phyloP scores from a whole-genome alignment of 2,888 invertebrate species.

The Hirudinaria manillensis region DNA sequence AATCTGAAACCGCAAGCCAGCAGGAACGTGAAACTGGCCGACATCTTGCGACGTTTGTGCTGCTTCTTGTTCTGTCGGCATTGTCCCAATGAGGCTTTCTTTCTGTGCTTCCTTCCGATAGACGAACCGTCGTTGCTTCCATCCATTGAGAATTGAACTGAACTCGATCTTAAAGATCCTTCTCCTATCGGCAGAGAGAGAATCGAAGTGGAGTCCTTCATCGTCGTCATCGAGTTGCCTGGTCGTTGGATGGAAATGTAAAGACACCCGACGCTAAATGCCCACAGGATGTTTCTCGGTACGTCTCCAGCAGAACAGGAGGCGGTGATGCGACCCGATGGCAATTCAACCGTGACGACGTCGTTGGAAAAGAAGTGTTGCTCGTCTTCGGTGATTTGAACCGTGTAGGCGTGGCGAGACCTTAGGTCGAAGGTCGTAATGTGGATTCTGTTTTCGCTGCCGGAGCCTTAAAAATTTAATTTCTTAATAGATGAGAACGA shows the following conservation, averaged over 20 bases:
- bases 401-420: not conserved
- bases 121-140: not conserved
- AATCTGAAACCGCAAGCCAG: constrained; percentile 37
- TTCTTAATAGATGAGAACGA: constrained; percentile 1
- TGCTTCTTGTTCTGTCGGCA: constrained; percentile 25
- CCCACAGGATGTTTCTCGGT: constrained; percentile 36
- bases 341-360: constrained; percentile 36
- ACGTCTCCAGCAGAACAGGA: constrained; percentile 26
- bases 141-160: constrained; percentile 10
- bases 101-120: constrained; percentile 1
- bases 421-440: constrained; percentile 24
- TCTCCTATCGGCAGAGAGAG: constrained; percentile 1
- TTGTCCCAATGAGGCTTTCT: constrained; percentile 7
- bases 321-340: constrained; percentile 35
- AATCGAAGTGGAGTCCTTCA: not conserved
- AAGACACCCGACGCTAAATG: constrained; percentile 37
- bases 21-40: constrained; percentile 40
- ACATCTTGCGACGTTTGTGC: constrained; percentile 35
- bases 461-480: constrained; percentile 3
- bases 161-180: constrained; percentile 24
- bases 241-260: constrained; percentile 33
- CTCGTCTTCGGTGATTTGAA: constrained; percentile 35
- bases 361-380: constrained; percentile 31
- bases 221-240: not conserved
- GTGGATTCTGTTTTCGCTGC: not conserved